These are phyloP conservation scores for Chelonus formosanus DNA, from an alignment of 2,888 invertebrate species.

Conservation along the genomic window DNA sequence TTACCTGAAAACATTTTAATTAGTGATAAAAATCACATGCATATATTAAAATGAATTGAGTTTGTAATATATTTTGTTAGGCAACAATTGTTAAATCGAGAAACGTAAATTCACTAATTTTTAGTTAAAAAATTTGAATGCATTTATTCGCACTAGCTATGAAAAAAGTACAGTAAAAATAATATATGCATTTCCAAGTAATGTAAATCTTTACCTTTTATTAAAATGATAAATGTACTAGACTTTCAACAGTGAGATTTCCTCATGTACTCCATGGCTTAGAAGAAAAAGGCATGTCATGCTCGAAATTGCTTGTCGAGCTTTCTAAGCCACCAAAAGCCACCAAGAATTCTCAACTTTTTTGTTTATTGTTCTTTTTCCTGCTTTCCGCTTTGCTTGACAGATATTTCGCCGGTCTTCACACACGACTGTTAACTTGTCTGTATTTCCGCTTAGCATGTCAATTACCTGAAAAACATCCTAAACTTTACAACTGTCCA, in stretches of 20 bases:
- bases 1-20: no score
- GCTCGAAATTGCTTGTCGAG: conserved; percentile 38
- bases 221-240: neutral
- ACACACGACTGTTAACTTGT: neutral
- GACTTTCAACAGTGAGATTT: conserved; percentile 1
- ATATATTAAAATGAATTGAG: no score
- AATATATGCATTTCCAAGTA: no score
- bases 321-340: conserved; percentile 17
- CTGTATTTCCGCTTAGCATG: neutral
- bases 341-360: conserved; percentile 29
- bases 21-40: no score
- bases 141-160: no score
- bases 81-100: no score
- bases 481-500: no score
- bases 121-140: no score
- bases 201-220: no score
- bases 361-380: conserved; percentile 16
- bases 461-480: neutral
- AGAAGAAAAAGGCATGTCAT: conserved; percentile 24
- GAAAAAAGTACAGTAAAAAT: no score
- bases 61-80: no score
- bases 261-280: conserved; percentile 10
- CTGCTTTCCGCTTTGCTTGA: neutral
- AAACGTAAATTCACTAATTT: no score
- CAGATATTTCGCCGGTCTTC: neutral